Conservation (phyloP, 2,113 vertebrate species). For the Hystrix cristata region DNA sequence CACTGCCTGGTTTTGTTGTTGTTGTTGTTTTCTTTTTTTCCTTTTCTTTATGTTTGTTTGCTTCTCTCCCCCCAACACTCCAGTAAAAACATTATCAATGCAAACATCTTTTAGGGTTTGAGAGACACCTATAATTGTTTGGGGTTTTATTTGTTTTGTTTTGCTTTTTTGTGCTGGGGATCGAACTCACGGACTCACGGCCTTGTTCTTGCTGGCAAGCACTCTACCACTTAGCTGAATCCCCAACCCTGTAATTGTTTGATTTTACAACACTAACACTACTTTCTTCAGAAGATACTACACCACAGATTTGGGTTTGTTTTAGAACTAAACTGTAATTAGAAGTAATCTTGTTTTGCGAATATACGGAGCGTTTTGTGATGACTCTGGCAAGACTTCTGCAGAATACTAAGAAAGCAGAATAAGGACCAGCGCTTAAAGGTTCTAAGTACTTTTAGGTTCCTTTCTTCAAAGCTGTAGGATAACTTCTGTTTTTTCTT, state of each 20-base stretch:
- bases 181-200: background rate
- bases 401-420: background rate
- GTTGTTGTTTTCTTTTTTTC: background rate
- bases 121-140: background rate
- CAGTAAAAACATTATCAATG: background rate
- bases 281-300: background rate
- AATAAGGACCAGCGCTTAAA: background rate
- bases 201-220: too few relatives aligned
- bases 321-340: conserved; percentile 63
- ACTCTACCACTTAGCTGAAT: too few relatives aligned
- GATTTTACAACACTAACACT: background rate
- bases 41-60: background rate
- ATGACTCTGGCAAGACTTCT: conserved; percentile 17
- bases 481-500: background rate
- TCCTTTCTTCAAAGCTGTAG: background rate
- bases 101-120: background rate
- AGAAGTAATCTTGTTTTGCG: conserved; percentile 36
- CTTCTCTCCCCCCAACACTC: background rate
- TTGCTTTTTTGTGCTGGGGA: too few relatives aligned
- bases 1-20: background rate
- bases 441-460: background rate
- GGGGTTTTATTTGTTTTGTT: background rate
- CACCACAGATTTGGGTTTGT: conserved; percentile 54
- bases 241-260: background rate
- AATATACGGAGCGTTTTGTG: conserved; percentile 53